Evolutionary conservation across 2,797 vertebrate species (phyloP).

Genomic region (Euthynnus affinis): DNA sequence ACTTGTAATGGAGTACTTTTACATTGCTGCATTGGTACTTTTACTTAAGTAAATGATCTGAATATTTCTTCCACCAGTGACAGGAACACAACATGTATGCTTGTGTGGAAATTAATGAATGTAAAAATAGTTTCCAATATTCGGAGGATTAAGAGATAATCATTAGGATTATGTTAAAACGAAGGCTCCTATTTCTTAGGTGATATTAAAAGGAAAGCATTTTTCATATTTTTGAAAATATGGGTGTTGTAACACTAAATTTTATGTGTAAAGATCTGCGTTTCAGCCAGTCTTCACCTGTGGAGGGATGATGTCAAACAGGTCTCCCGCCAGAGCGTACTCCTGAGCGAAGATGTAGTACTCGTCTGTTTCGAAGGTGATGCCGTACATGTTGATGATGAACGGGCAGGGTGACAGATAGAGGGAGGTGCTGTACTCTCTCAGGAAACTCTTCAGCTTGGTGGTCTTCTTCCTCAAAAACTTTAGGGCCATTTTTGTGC

Average conservation of each 20-base stretch:
- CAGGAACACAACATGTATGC: background rate
- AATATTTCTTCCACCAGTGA: too few species aligned
- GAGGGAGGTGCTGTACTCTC: constrained; percentile 88
- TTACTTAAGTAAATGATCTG: too few species aligned
- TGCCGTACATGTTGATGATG: constrained; percentile 89
- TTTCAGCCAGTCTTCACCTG: constrained; percentile 76
- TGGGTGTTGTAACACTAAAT: background rate
- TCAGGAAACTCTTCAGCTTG: constrained; percentile 87
- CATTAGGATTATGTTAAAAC: background rate
- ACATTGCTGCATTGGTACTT: too few species aligned
- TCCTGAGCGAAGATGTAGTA: constrained; percentile 89
- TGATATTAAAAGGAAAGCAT: background rate
- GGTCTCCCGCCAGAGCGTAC: constrained; percentile 86
- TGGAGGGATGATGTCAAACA: constrained; percentile 89
- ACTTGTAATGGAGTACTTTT: too few species aligned
- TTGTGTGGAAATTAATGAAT: background rate
- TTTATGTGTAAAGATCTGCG: background rate
- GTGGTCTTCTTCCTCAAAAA: constrained; percentile 88
- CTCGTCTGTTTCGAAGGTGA: constrained; percentile 87
- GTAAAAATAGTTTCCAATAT: background rate
- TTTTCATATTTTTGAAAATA: background rate
- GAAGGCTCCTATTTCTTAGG: background rate
- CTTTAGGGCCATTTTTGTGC: constrained; percentile 89
- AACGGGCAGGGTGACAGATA: constrained; percentile 88
- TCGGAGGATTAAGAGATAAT: background rate